These are phyloP conservation scores for Drosophila anomelani DNA, from an alignment of 2,888 invertebrate genomes.

Conservation along the genomic window DNA sequence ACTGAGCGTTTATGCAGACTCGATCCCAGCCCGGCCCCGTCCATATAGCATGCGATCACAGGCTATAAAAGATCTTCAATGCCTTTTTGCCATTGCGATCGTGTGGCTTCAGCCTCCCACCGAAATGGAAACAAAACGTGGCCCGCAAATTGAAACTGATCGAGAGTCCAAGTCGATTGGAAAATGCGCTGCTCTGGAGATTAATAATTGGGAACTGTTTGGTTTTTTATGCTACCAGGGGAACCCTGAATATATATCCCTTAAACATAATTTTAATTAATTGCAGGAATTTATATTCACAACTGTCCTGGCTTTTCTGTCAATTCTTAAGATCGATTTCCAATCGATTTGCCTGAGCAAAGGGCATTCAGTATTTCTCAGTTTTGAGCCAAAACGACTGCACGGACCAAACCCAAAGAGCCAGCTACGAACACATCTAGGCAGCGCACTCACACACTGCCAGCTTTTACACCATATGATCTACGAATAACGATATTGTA, in stretches of 20 bases:
- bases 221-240: not conserved
- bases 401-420: constrained; percentile 63
- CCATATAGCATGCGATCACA: constrained; percentile 50
- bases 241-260: too few species aligned
- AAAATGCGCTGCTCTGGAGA: constrained; percentile 53
- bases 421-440: constrained; percentile 63
- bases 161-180: constrained; percentile 43
- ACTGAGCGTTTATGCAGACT: constrained; percentile 48
- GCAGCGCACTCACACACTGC: constrained; percentile 49
- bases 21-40: constrained; percentile 29
- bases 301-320: not conserved
- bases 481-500: constrained; percentile 83
- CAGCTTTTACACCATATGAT: constrained; percentile 80
- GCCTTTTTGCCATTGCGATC: constrained; percentile 50
- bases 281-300: too few species aligned
- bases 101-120: constrained; percentile 51
- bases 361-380: constrained; percentile 42
- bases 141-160: constrained; percentile 45
- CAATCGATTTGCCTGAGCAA: not conserved
- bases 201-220: not conserved
- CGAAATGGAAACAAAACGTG: constrained; percentile 58
- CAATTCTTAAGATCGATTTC: not conserved
- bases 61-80: constrained; percentile 67
- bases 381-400: not conserved
- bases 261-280: not conserved